Evolutionary conservation across 1,140 invertebrate species (phyloP), one percentile per base, ranked within the genome.

Genomic region (Mizuhopecten yessoensis): DNA sequence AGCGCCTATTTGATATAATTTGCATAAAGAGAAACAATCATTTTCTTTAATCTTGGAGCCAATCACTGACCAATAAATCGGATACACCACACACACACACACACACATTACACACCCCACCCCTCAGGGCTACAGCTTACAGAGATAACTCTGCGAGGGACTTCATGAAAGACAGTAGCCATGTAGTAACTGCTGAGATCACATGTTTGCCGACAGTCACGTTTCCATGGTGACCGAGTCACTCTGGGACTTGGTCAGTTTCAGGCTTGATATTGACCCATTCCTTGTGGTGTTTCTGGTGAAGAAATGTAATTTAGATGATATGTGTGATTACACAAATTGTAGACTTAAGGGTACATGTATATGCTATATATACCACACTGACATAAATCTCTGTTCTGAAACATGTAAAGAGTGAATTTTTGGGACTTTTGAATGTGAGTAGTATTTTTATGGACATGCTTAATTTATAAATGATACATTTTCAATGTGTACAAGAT

Each of bases 131-230:
- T 75, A 75, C 57, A 75, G 57, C 57, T 75, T 75, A 75, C 57
- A 75, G 23, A 75, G 57, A 75, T 75, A 75, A 29, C 57, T 75
- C n/a, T n/a, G 57, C 23, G 5, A 29, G 23, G 57, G 57, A 75
- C 57, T 75, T n/a, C 20, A 17, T 75, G 57, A 75, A 75, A 75
- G 57, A 75, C 57, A 75, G 57, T 75, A 75, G 57, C 9, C 57
- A 75, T 29, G 23, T 75, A 75, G 57, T 75, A 17, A 75, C n/a
- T 75, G 57, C 57, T 75, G 57, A 75, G 57, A 75, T 75, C 57
- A 75, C 57, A 75, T 1, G n/a, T 75, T n/a, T 75, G 57, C 57
- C 23, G 57, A 75, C 57, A 17, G 57, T 75, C 57, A 75, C 29
- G 57, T 75, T 75, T 75, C 57, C 57, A 75, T 75, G 57, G 57